phyloP scores from a whole-genome alignment of 2,888 invertebrate species.

The Ommatoiulus sabulosus region DNA sequence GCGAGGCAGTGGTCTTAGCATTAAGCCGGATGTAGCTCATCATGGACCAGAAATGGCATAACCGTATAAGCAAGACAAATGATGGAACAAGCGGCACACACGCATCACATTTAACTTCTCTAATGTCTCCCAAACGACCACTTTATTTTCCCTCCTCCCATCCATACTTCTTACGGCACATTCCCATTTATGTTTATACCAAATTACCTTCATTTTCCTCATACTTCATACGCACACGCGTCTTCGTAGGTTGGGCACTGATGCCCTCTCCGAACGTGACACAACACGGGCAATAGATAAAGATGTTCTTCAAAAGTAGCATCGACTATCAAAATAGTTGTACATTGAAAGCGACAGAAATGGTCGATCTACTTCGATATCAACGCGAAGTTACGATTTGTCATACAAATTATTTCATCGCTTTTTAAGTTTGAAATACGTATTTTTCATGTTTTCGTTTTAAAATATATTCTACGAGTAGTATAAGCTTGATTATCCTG shows the following conservation, averaged over 20 bases:
- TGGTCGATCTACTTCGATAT: too few species aligned
- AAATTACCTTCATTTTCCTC: constrained; percentile 36
- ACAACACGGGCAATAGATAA: too few species aligned
- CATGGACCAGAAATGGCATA: constrained; percentile 28
- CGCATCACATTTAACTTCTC: constrained; percentile 48
- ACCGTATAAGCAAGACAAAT: constrained; percentile 49
- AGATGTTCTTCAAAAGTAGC: too few species aligned
- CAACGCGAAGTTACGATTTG: too few species aligned
- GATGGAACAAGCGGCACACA: constrained; percentile 39
- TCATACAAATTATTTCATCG: too few species aligned
- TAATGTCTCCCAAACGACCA: constrained; percentile 52
- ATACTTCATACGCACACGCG: constrained; percentile 1
- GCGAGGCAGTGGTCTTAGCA: neutral
- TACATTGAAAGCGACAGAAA: too few species aligned
- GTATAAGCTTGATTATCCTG: too few species aligned
- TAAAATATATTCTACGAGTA: too few species aligned
- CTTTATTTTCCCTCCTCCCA: constrained; percentile 48
- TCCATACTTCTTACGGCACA: constrained; percentile 6
- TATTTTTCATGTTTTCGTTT: too few species aligned
- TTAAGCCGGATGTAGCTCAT: constrained; percentile 43
- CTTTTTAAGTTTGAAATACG: too few species aligned
- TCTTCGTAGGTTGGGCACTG: neutral
- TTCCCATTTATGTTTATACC: constrained; percentile 18
- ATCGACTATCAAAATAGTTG: too few species aligned
- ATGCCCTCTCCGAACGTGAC: neutral